Conservation (phyloP, 2,113 vertebrate genomes). For the Myrmecobius fasciatus region DNA sequence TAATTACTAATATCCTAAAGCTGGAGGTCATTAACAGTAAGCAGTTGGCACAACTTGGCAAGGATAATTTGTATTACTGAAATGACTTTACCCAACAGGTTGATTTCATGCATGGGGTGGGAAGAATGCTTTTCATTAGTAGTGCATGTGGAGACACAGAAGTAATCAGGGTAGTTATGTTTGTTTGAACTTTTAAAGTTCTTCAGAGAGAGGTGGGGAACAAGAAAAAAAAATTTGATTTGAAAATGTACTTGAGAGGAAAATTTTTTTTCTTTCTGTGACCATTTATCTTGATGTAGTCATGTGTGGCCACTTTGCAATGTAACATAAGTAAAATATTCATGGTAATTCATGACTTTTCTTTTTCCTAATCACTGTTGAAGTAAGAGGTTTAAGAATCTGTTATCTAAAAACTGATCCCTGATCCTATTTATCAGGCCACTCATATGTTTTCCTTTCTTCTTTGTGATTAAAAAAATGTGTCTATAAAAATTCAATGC, state of each 20-base stretch:
- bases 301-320: neutral
- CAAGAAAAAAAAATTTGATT: neutral
- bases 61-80: neutral
- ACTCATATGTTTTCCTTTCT: neutral
- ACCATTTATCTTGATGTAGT: neutral
- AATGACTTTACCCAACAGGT: neutral
- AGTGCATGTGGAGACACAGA: neutral
- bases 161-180: neutral
- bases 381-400: neutral
- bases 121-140: neutral
- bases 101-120: neutral
- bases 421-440: neutral
- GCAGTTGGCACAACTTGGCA: neutral
- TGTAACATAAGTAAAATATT: neutral
- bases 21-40: neutral
- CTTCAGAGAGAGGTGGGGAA: neutral
- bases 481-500: neutral
- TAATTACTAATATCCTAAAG: neutral
- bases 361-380: neutral
- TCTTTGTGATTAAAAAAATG: neutral
- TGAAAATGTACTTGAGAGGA: neutral
- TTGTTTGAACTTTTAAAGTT: neutral
- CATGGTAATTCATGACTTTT: neutral
- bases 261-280: neutral
- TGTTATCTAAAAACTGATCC: neutral